Conservation (phyloP, 2,888 invertebrate genomes). For the Synanthedon vespiformis region DNA sequence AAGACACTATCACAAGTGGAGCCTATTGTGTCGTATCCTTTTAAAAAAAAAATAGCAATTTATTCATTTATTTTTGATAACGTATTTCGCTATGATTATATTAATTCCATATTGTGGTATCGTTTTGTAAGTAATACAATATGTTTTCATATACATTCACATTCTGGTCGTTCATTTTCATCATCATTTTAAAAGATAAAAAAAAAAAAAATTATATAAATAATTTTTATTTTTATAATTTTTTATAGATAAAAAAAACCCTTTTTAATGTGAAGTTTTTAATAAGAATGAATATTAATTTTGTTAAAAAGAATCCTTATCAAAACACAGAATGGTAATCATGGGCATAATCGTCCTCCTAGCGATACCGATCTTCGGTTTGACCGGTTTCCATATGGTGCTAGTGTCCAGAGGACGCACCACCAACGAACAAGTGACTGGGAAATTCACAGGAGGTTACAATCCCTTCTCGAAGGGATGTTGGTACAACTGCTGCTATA, state of each 20-base stretch:
- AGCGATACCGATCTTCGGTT: conserved; percentile 96
- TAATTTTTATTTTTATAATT: no score
- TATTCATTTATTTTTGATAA: no score
- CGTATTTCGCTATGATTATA: no score
- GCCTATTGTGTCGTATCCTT: conserved; percentile 91
- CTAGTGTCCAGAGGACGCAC: conserved; percentile 96
- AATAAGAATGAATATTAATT: neutral
- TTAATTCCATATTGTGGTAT: no score
- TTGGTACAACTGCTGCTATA: conserved; percentile 94
- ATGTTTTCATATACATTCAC: no score
- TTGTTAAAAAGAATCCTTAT: conserved; percentile 18
- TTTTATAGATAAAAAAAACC: no score
- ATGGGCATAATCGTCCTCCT: conserved; percentile 93
- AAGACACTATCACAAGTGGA: conserved; percentile 82
- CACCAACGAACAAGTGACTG: conserved; percentile 99
- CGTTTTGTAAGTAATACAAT: no score
- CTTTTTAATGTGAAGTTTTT: no score
- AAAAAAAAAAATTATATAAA: no score
- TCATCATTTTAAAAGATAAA: no score
- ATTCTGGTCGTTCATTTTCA: no score
- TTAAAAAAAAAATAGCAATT: conserved; percentile 4
- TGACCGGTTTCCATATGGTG: conserved; percentile 98
- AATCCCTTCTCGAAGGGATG: conserved; percentile 98
- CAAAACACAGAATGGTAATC: conserved; percentile 79
- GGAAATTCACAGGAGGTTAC: conserved; percentile 98